Conservation (phyloP, 2,888 invertebrate species). For the Leptinotarsa tumamoca region DNA sequence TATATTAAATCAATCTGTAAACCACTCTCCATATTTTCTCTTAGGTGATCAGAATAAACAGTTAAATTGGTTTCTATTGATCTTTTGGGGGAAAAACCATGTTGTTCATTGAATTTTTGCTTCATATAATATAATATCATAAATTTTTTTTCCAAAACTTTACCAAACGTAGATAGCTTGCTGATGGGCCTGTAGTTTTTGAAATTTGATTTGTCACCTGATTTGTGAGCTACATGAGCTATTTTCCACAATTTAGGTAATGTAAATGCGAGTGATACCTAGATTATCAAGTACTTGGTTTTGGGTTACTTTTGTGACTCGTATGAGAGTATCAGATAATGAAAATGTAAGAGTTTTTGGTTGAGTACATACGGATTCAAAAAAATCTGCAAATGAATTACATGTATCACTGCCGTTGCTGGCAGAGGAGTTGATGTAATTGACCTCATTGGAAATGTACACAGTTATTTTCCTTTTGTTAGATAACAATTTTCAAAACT, state of each 20-base stretch:
- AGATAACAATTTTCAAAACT: constrained; percentile 2
- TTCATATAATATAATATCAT: constrained; percentile 8
- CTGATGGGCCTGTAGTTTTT: neutral
- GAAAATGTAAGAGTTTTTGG: neutral
- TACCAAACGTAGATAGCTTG: neutral
- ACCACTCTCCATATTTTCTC: constrained; percentile 15
- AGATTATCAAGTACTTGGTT: constrained; percentile 19
- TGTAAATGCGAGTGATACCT: constrained; percentile 6
- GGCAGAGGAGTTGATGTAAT: no score
- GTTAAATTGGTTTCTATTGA: neutral
- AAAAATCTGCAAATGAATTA: constrained; percentile 8
- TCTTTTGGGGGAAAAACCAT: neutral
- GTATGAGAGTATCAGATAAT: neutral
- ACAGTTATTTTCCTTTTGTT: constrained; percentile 12
- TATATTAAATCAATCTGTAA: no score
- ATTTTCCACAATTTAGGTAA: neutral
- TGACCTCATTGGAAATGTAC: no score
- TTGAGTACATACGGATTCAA: constrained; percentile 18
- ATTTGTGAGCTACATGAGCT: constrained; percentile 21
- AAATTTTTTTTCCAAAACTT: constrained; percentile 8
- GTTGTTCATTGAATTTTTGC: neutral
- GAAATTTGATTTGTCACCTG: constrained; percentile 22
- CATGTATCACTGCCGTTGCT: no score
- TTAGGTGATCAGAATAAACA: neutral
- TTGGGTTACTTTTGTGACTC: neutral